phyloP scores from a whole-genome alignment of 2,797 vertebrate genomes.

The Notolabrus celidotus region DNA sequence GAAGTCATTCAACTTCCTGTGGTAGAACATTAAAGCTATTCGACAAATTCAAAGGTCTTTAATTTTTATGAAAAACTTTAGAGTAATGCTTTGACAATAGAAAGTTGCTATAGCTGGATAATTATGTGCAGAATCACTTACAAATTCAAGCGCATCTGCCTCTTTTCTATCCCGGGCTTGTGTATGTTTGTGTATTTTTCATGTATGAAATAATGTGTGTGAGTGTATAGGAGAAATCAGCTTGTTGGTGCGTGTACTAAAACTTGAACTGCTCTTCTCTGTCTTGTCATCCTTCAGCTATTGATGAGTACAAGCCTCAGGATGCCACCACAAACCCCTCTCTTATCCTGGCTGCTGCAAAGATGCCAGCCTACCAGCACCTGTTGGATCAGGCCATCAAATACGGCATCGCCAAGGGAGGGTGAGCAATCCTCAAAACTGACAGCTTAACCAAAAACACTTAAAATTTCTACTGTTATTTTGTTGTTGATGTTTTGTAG shows the following conservation, averaged over 20 bases:
- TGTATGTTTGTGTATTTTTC: not conserved
- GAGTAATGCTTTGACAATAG: no score
- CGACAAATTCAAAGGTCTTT: no score
- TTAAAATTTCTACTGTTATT: no score
- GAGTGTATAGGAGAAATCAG: not conserved
- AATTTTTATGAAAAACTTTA: no score
- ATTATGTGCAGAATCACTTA: not conserved
- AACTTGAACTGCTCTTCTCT: not conserved
- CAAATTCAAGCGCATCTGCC: not conserved
- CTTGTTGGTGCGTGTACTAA: not conserved
- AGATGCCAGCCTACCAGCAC: constrained; percentile 93
- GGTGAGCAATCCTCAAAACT: constrained; percentile 81
- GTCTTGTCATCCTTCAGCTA: constrained; percentile 83
- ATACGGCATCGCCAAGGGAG: constrained; percentile 89
- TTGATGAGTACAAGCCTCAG: constrained; percentile 96
- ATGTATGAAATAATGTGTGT: not conserved
- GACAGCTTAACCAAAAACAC: not conserved
- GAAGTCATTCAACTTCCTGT: not conserved
- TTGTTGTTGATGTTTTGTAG: not conserved
- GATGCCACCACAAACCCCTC: constrained; percentile 99
- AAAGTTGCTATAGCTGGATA: not conserved
- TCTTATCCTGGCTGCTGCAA: constrained; percentile 94
- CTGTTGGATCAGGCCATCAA: constrained; percentile 93
- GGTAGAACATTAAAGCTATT: no score
- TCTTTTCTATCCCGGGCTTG: not conserved